Evolutionary conservation across 2,113 vertebrate genomes (phyloP), one percentile per base, ranked within the genome.

Genomic region (Colossoma macropomum): DNA sequence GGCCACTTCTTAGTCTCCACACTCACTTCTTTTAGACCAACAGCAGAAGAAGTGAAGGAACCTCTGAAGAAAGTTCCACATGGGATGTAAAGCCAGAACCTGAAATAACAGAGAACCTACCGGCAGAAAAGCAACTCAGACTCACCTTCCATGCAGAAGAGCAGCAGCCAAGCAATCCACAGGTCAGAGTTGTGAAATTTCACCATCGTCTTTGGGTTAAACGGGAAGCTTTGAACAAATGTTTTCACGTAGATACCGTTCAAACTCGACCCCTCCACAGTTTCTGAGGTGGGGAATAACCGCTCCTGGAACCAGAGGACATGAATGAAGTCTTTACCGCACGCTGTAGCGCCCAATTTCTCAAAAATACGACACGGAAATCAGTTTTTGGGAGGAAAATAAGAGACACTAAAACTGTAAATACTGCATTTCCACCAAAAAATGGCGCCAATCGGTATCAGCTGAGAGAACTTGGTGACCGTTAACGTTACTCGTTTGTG

Each of bases 161-260:
- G 45, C 69, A 92, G 52, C 89, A 93, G 85, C 94, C 94, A 95
- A 89, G 94, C 93, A 88, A 95, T 95, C 94, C 94, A 94, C 60
- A 95, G 90, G 84, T 95, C 94, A 84, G 92, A 93, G 90, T 94
- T 94, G 21, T 93, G 92, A 79, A 92, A 93, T 91, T 93, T 95
- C 90, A 94, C 84, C 94, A 95, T 95, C 86, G 80, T 86, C 62
- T 75, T 28, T 76, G 62, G 87, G 62, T 83, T 63, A 5, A 76
- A 34, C 66, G 38, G 68, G 76, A 85, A 19, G n/a, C 83, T 77
- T 72, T 86, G 76, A 68, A 59, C 28, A 68, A 0, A 3, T 3
- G 1, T 4, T 2, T 1, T 3, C 50, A 17, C 4, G 3, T 15
- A 17, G 15, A 2, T 52, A 65, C 73, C 56, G 68, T 87, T 25